A percentile compares a stretch with the other conserved stretches of the same genome.
Evolutionary conservation across 2,797 vertebrate genomes (phyloP).

Genomic region (Chiloscyllium punctatum): DNA sequence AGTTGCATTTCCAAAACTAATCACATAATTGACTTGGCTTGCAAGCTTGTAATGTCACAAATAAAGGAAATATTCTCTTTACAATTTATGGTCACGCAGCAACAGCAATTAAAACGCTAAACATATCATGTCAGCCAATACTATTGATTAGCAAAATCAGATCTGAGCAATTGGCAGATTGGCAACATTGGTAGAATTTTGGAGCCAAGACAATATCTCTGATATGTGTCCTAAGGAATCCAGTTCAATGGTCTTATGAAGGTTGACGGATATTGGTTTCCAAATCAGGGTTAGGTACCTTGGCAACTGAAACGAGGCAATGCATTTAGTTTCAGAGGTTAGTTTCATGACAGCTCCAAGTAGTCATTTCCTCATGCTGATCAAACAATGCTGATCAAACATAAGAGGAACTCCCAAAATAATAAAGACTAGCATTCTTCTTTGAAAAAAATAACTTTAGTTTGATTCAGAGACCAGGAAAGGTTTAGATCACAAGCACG

Average conservation of each 20-base stretch:
- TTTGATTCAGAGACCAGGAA: not conserved
- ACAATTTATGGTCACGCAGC: not conserved
- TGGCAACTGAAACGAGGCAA: not conserved
- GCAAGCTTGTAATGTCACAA: not conserved
- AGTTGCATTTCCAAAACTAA: not conserved
- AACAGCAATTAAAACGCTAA: not conserved
- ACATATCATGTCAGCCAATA: not conserved
- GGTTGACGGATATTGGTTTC: not conserved
- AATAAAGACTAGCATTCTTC: not conserved
- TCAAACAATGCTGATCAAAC: not conserved
- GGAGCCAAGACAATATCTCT: not conserved
- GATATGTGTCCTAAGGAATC: not conserved
- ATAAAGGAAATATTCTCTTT: not conserved
- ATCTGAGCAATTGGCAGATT: not conserved
- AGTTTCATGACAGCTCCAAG: not conserved
- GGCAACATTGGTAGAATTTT: not conserved
- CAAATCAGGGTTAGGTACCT: not conserved
- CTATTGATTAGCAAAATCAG: not conserved
- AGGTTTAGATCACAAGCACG: not conserved
- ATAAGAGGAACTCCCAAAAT: no score
- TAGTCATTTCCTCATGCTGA: not conserved
- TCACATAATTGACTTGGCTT: not conserved
- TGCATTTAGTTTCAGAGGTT: not conserved
- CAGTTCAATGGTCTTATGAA: not conserved
- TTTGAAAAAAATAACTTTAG: conserved; percentile 3